Conservation (phyloP, 2,888 invertebrate species). For the Eudemis profundana region DNA sequence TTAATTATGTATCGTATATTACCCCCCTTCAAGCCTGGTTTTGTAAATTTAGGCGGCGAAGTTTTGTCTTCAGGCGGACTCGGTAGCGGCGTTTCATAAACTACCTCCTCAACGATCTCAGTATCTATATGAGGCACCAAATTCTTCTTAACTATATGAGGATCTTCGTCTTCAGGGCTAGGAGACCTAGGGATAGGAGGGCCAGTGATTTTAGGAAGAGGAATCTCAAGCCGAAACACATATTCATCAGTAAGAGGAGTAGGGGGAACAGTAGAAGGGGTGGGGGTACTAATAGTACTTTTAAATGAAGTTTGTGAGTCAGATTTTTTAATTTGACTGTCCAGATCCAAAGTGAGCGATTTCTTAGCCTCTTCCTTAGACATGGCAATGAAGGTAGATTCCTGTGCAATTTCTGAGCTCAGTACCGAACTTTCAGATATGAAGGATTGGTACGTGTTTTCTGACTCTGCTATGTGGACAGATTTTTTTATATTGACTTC, state of each 20-base stretch:
- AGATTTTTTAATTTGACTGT: conserved; percentile 35
- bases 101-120: conserved; percentile 60
- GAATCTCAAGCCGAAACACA: conserved; percentile 68
- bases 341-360: conserved; percentile 31
- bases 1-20: conserved; percentile 17
- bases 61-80: conserved; percentile 61
- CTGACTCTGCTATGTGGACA: conserved; percentile 42
- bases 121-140: conserved; percentile 72
- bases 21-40: conserved; percentile 59
- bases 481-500: conserved; percentile 33
- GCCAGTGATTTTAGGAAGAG: conserved; percentile 67
- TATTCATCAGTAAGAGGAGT: conserved; percentile 79
- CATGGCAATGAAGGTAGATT: conserved; percentile 35
- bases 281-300: conserved; percentile 59
- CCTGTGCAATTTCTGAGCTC: conserved; percentile 32
- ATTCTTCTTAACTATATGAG: conserved; percentile 70
- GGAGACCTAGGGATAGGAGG: conserved; percentile 60
- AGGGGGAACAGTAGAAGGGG: conserved; percentile 66
- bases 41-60: conserved; percentile 61
- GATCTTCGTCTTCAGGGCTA: conserved; percentile 66
- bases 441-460: conserved; percentile 36
- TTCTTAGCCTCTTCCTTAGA: conserved; percentile 30
- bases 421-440: conserved; percentile 26
- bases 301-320: conserved; percentile 48
- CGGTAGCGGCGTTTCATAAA: conserved; percentile 71